Base-by-base conservation (phyloP, 2,888 invertebrate genomes). In the Fragum fragum region DNA sequence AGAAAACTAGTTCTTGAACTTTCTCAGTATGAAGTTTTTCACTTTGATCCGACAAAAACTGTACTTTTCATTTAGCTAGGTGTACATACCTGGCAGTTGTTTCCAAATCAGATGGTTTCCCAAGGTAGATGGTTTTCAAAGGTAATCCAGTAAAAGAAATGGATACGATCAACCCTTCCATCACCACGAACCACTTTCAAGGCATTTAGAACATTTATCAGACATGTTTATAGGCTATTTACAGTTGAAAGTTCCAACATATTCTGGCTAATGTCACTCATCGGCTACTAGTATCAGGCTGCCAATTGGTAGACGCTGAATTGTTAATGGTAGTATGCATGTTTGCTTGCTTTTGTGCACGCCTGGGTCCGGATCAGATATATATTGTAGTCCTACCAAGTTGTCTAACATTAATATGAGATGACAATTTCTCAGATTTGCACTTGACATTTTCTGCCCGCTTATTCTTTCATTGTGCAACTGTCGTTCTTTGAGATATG, bases 241-340 rank as follows among this genome's bases (percentile, higher is more conserved):
- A 66, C 79, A 83, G 16, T 59, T 28, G 28, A 73, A 53, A 28
- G 26, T 42, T 29, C 79, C 79, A 76, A 76, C 72, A 76, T 76
- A 83, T 23, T 80, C 70, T 1, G 73, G 61, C 59, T 70, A 57
- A 52, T 83, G 83, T 75, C 79, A 77, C 39, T 72, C 52, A 0
- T 77, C 77, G n/a, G 73, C 72, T 55, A 83, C 32, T n/a, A n/a
- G n/a, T 55, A 36, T 36, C 42, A 53, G 39, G 32, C 77, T 68
- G 77, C 80, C 79, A 47, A 29, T 47, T 66, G 80, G 80, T 29
- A 80, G 72, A 29, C 83, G 77, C 63, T 80, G 77, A 9, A 83
- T 3, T 3, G 83, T 83, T 9, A 83, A 73, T n/a, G 80, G 83
- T 28, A 83, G 61, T n/a, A 80, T 83, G 23, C 83, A 83, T n/a